These are phyloP conservation scores for Lagodon rhomboides DNA, from an alignment of 2,797 vertebrate species.

Conservation along the genomic window DNA sequence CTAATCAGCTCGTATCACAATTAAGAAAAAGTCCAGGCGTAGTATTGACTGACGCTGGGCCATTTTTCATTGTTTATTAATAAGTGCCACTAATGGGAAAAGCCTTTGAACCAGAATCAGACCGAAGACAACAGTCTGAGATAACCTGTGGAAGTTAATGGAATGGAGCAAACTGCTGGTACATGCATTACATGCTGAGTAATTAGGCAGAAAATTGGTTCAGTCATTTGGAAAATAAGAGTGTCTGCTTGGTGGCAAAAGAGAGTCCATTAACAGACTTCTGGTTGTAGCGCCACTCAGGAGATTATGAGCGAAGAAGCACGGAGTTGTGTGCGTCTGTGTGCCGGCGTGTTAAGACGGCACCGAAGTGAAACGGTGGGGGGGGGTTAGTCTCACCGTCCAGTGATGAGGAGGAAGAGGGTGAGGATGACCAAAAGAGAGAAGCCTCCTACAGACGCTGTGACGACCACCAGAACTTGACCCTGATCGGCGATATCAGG, in stretches of 20 bases:
- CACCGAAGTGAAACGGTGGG: background rate
- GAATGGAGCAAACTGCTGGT: constrained; percentile 76
- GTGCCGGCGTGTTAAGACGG: constrained; percentile 1
- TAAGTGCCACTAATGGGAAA: constrained; percentile 63
- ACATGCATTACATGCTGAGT: constrained; percentile 80
- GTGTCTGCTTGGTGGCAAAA: constrained; percentile 75
- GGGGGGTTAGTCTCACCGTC: constrained; percentile 86
- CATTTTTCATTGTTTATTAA: constrained; percentile 73
- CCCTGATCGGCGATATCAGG: constrained; percentile 96
- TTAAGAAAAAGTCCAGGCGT: constrained; percentile 35
- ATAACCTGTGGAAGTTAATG: constrained; percentile 75
- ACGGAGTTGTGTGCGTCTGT: constrained; percentile 15
- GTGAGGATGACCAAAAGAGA: constrained; percentile 97
- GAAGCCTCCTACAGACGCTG: constrained; percentile 96
- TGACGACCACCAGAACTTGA: constrained; percentile 97
- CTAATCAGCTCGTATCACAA: constrained; percentile 21
- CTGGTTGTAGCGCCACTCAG: constrained; percentile 57
- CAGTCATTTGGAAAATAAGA: constrained; percentile 85
- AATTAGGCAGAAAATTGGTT: constrained; percentile 85
- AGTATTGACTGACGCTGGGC: constrained; percentile 35
- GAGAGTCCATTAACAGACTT: constrained; percentile 79
- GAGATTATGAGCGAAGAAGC: constrained; percentile 62
- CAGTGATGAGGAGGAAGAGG: constrained; percentile 98
- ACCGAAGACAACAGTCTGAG: constrained; percentile 67
- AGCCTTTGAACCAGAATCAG: constrained; percentile 58